Conservation (phyloP, 2,797 vertebrate species). For the Scarus forsteni region DNA sequence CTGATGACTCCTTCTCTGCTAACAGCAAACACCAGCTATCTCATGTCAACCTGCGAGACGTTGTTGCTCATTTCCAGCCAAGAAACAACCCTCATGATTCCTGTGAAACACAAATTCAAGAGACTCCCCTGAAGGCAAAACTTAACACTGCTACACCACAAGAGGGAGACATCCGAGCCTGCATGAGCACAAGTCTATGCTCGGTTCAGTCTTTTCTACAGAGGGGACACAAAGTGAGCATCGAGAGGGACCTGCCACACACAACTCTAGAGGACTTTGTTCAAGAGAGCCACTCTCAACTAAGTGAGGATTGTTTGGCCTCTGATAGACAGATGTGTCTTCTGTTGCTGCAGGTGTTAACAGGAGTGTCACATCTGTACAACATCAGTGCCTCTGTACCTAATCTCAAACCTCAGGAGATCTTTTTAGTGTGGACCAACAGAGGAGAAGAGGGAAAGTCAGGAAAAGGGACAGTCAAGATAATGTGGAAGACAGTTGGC, state of each 20-base stretch:
- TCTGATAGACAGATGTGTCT: constrained; percentile 82
- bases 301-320: constrained; percentile 52
- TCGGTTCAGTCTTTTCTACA: constrained; percentile 64
- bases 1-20: constrained; percentile 1
- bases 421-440: constrained; percentile 81
- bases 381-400: constrained; percentile 30
- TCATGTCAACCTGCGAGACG: constrained; percentile 80
- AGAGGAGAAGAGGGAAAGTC: background rate
- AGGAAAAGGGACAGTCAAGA: constrained; percentile 41
- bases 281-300: constrained; percentile 44
- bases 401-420: constrained; percentile 74
- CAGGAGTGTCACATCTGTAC: constrained; percentile 80
- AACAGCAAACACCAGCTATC: constrained; percentile 24
- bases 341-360: constrained; percentile 86
- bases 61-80: constrained; percentile 69
- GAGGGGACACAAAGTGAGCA: constrained; percentile 46
- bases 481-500: constrained; percentile 67
- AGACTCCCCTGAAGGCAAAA: constrained; percentile 8
- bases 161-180: constrained; percentile 46
- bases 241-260: constrained; percentile 83
- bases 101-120: background rate
- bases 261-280: constrained; percentile 85
- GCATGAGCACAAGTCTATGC: background rate
- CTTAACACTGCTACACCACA: constrained; percentile 23
- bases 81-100: background rate